phyloP scores from a whole-genome alignment of 2,888 invertebrate species.

The Diloba caeruleocephala region DNA sequence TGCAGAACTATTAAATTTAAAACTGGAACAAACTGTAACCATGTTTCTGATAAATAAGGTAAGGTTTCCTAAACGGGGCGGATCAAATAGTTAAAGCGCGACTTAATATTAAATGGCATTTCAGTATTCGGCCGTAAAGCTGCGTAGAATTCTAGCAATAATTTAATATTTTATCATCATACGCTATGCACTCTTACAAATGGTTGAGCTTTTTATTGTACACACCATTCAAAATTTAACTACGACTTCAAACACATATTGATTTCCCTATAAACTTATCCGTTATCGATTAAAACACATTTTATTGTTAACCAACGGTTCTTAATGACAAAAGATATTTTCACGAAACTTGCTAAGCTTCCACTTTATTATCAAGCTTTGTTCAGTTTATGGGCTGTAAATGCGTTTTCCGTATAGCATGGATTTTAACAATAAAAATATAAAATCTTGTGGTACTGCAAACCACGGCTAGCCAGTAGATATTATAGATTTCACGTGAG shows the following conservation, averaged over 20 bases:
- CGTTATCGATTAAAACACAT: conserved; percentile 40
- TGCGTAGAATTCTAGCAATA: too few relatives aligned
- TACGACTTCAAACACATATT: conserved; percentile 22
- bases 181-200: background rate
- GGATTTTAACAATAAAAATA: conserved; percentile 32
- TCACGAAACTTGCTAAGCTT: conserved; percentile 11
- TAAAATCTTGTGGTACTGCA: conserved; percentile 19
- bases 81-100: too few relatives aligned
- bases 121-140: too few relatives aligned
- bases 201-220: background rate
- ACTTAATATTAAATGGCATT: too few relatives aligned
- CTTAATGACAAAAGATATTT: conserved; percentile 19
- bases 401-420: conserved; percentile 26
- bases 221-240: conserved; percentile 10
- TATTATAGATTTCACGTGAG: too few relatives aligned
- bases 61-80: too few relatives aligned
- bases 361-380: conserved; percentile 36
- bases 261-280: conserved; percentile 39
- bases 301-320: conserved; percentile 41
- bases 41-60: too few relatives aligned
- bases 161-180: too few relatives aligned
- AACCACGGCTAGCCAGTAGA: too few relatives aligned
- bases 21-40: too few relatives aligned
- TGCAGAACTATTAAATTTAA: too few relatives aligned
- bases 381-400: conserved; percentile 44